Percentiles rank a stretch among this genome's conserved stretches.
Conservation (phyloP, 2,888 invertebrate genomes). For the Desoria tigrina region DNA sequence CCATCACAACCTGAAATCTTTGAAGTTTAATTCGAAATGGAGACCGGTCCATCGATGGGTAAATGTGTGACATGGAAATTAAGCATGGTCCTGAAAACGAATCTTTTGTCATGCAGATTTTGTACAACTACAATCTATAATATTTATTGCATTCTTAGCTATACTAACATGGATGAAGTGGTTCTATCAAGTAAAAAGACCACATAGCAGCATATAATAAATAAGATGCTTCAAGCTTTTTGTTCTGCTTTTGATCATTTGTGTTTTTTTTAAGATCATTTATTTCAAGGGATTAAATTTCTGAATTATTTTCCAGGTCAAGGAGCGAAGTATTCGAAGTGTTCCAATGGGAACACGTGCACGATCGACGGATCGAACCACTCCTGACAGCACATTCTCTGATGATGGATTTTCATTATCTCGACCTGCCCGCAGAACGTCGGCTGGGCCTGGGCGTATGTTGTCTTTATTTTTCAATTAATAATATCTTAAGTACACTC, state of each 20-base stretch:
- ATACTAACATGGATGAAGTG: too few relatives aligned
- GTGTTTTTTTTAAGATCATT: too few relatives aligned
- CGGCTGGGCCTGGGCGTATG: conserved; percentile 50
- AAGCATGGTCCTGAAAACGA: too few relatives aligned
- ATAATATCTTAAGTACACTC: not conserved
- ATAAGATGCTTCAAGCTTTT: too few relatives aligned
- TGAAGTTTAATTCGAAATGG: conserved; percentile 48
- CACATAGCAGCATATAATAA: too few relatives aligned
- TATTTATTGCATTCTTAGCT: too few relatives aligned
- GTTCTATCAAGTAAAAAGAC: too few relatives aligned
- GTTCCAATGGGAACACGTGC: conserved; percentile 75
- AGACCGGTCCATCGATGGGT: conserved; percentile 73
- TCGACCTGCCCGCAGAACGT: conserved; percentile 56
- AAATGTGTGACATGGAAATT: conserved; percentile 54
- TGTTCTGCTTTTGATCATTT: too few relatives aligned
- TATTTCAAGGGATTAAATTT: too few relatives aligned
- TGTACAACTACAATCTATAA: too few relatives aligned
- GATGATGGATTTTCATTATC: conserved; percentile 78
- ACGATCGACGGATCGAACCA: conserved; percentile 68
- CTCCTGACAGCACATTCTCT: conserved; percentile 85
- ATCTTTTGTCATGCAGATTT: too few relatives aligned
- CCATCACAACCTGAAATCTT: conserved; percentile 34
- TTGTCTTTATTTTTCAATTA: conserved; percentile 14
- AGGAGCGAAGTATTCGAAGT: conserved; percentile 87
- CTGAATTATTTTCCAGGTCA: conserved; percentile 65